Conservation (phyloP, 2,113 vertebrate genomes). For the Canis aureus region DNA sequence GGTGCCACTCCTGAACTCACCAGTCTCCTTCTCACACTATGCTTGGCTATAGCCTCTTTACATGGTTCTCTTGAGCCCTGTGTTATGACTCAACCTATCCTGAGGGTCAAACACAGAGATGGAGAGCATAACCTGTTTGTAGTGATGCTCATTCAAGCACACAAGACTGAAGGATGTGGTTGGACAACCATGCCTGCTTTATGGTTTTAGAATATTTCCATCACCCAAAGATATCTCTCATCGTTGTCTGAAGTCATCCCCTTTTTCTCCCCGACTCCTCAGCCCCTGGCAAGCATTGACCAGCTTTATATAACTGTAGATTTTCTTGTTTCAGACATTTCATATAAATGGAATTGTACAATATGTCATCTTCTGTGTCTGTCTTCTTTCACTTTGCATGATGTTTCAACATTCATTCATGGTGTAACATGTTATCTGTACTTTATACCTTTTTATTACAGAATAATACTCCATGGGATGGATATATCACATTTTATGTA, state of each 20-base stretch:
- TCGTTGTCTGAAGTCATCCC: neutral
- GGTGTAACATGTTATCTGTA: neutral
- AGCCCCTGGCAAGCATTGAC: neutral
- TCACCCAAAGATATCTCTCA: neutral
- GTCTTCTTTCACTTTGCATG: neutral
- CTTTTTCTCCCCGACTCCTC: neutral
- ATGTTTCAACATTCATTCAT: neutral
- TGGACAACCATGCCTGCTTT: neutral
- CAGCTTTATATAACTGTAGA: neutral
- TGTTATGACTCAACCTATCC: neutral
- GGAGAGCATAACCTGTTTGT: neutral
- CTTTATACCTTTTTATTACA: slow-evolving; percentile 1
- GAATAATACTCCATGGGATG: neutral
- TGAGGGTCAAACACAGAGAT: neutral
- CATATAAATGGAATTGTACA: neutral
- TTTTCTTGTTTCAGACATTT: neutral
- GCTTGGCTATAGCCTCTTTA: neutral
- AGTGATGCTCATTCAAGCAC: neutral
- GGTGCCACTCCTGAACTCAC: neutral
- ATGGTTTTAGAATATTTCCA: neutral
- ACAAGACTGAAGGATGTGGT: neutral
- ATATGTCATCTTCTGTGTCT: neutral
- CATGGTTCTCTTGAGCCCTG: neutral
- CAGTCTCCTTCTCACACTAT: neutral
- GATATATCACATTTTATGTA: neutral